Percentiles rank a stretch among this genome's conserved stretches.
Conservation (phyloP, 2,113 vertebrate genomes). For the Pteruthius melanotis region DNA sequence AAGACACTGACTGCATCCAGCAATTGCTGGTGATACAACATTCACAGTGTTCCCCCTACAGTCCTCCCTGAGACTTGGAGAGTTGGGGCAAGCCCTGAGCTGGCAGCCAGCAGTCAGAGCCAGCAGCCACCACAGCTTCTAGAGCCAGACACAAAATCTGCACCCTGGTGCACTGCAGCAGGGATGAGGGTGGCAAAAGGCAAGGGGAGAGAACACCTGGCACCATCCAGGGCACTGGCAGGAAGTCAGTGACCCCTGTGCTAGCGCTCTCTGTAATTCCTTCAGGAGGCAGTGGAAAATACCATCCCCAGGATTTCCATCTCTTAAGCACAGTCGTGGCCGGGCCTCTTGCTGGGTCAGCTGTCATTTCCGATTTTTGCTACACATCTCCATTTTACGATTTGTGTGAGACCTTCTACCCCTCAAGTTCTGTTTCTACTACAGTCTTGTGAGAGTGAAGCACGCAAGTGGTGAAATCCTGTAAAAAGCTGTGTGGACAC, state of each 20-base stretch:
- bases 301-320: accelerated
- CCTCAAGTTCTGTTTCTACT: neutral
- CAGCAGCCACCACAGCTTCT: neutral
- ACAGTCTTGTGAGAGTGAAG: neutral
- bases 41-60: slow-evolving; percentile 33
- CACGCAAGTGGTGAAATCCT: neutral
- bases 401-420: neutral
- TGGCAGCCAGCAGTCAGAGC: neutral
- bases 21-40: neutral
- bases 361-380: neutral
- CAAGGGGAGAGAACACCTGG: neutral
- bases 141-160: neutral
- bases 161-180: neutral
- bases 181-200: neutral
- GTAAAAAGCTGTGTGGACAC: slow-evolving; percentile 7
- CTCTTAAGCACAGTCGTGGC: neutral
- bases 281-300: neutral
- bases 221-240: too few relatives aligned
- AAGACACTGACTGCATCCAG: neutral
- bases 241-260: accelerated
- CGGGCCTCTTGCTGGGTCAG: neutral
- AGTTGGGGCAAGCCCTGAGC: neutral
- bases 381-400: neutral
- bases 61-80: neutral
- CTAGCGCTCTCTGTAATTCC: neutral